Percentiles rank a stretch among this genome's conserved stretches.
Conservation (phyloP, 2,113 vertebrate species). For the Coryphaenoides rupestris region DNA sequence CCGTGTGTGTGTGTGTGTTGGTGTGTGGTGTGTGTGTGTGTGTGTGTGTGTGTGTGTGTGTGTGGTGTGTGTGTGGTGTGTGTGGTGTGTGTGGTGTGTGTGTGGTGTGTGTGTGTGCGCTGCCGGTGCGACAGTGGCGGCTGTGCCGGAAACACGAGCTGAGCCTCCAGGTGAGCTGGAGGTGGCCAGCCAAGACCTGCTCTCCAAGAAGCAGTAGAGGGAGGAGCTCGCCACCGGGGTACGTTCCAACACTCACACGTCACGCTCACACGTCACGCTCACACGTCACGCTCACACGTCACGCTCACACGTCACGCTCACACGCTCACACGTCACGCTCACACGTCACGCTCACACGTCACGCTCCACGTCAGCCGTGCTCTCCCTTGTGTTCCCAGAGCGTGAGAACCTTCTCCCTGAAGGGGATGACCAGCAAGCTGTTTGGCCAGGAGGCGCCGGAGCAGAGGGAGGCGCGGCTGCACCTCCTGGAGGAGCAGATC, state of each 20-base stretch:
- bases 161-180: conserved; percentile 91
- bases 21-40: no score
- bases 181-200: conserved; percentile 82
- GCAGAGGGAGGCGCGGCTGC: conserved; percentile 88
- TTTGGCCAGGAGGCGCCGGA: conserved; percentile 94
- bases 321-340: no score
- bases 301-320: neutral
- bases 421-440: conserved; percentile 94
- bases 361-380: no score
- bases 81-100: no score
- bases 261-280: no score
- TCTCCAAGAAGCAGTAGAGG: conserved; percentile 89
- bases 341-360: no score
- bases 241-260: conserved; percentile 33
- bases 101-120: conserved; percentile 2
- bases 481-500: conserved; percentile 89
- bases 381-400: conserved; percentile 66
- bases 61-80: neutral
- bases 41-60: no score
- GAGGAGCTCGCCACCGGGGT: conserved; percentile 93
- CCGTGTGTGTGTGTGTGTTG: no score
- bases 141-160: conserved; percentile 94
- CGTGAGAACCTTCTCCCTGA: conserved; percentile 89
- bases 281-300: no score
- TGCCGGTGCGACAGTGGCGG: conserved; percentile 88